Evolutionary conservation across 2,888 invertebrate species (phyloP), one percentile per base, ranked within the genome.

Genomic region (Malacosoma neustria): DNA sequence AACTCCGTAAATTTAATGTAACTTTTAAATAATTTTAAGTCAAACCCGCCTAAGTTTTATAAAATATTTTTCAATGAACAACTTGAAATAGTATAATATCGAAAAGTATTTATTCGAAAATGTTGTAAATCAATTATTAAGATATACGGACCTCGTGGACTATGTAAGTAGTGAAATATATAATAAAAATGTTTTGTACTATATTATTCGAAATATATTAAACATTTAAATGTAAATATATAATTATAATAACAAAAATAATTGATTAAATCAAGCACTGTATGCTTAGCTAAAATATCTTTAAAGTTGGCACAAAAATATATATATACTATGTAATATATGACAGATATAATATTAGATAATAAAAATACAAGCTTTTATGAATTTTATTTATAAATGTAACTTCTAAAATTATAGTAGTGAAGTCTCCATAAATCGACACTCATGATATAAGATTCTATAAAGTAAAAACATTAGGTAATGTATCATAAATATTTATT

Each of bases 101-200:
- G 4, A 22, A 22, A 22, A 22, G 9, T 5, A 7, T 7, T 22
- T 22, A 22, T 22, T 22, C 9, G 22, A 7, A 9, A 4, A 22
- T 7, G 22, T 22, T 22, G 22, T 22, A 22, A 22, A 22, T 22
- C 22, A 22, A 22, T 22, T 22, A 22, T 22, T 22, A 22, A 22
- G 9, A 22, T 2, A 7, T 22, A 22, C 3, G 22, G 22, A 5
- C 22, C 22, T 22, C 22, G 22, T 22, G 7, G 9, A 22, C 22
- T 22, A 41, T 35, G 38, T 38, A 38, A 30, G 38, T 35, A 33
- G 35, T 35, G 9, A 22, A 22, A 22, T 22, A 22, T 22, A 22
- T 61, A 60, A 73, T n/a, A n/a, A 22, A 57, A 67, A 72, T 75
- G 69, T 79, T 80, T 80, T 79, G 72, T 80, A 79, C 62, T 61